These are phyloP conservation scores for Camelus bactrianus DNA, from an alignment of 2,113 vertebrate species.

Conservation along the genomic window DNA sequence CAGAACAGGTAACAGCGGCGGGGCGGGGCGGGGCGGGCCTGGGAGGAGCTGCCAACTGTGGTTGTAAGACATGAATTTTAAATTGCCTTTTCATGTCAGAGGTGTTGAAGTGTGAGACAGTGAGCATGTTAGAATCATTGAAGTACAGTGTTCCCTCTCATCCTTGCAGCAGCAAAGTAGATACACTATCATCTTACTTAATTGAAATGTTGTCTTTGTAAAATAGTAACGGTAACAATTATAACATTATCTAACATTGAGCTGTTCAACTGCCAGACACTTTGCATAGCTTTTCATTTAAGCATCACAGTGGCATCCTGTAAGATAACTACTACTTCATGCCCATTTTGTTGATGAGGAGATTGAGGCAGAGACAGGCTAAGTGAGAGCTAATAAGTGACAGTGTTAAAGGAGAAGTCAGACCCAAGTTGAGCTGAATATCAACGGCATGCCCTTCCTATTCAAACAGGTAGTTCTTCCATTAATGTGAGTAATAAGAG, in stretches of 20 bases:
- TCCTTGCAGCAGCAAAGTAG: not conserved
- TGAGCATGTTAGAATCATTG: not conserved
- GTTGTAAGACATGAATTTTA: not conserved
- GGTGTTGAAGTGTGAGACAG: constrained; percentile 1
- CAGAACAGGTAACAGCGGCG: constrained; percentile 88
- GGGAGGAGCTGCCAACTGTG: not conserved
- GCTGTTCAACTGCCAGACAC: not conserved
- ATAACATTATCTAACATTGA: not conserved
- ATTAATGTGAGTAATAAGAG: not conserved
- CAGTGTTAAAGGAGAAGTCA: not conserved
- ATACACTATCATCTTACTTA: not conserved
- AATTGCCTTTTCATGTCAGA: not conserved
- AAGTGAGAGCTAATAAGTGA: not conserved
- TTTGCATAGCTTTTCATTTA: not conserved
- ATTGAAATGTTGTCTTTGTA: constrained; percentile 44
- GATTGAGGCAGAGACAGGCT: not conserved
- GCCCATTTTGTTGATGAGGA: not conserved
- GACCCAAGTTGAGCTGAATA: not conserved
- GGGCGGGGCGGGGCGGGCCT: not conserved
- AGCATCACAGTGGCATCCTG: not conserved
- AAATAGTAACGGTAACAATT: not conserved
- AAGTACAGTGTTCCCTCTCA: not conserved
- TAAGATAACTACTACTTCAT: not conserved
- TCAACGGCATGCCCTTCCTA: not conserved
- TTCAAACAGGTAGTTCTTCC: not conserved